Base-by-base conservation (phyloP, 2,113 vertebrate species). In the Oncorhynchus keta region DNA sequence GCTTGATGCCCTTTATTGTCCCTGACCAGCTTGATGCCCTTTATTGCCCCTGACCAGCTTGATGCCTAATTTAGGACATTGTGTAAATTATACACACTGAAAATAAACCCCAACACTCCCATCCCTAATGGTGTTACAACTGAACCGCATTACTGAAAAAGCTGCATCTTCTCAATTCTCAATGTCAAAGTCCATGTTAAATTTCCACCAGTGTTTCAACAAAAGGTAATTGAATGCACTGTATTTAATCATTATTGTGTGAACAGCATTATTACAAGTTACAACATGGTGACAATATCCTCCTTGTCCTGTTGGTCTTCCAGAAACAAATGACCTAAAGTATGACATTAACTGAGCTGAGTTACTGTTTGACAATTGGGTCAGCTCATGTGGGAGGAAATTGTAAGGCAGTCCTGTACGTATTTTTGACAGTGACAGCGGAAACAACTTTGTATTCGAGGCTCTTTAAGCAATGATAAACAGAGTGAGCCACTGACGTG, bases 341-440 rank as follows among this genome's bases (percentile, higher is more conserved):
- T 22, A 8, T 78, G 48, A 78, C n/a, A 62, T 32, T 72, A 68
- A 72, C 76, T 30, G 26, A 8, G n/a, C 16, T 6, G 13, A 3
- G 76, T 78, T 78, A 73, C 76, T 73, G 70, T 67, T 72, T 72
- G 65, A 73, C 65, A 57, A 13, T 13, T 24, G 28, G 64, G 18
- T 57, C 48, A 55, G 59, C 45, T 18, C 1, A 12, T 72, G 14
- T 30, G 20, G 8, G 18, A 35, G 20, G 72, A 61, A 62, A 35
- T 32, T 68, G 32, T 32, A 39, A 1, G 26, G 16, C 5, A 11
- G 14, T 5, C 6, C 66, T 39, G 32, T 30, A 20, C 18, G n/a
- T 39, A 13, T 49, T 20, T 30, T 28, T 28, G 70, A 6, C 61
- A 20, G 61, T n/a, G 55, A 32, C 57, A 35, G 72, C 16, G 39